Percentiles rank a stretch among this genome's conserved stretches.
phyloP scores from a whole-genome alignment of 2,888 invertebrate species.

The Melinaea menophilus region DNA sequence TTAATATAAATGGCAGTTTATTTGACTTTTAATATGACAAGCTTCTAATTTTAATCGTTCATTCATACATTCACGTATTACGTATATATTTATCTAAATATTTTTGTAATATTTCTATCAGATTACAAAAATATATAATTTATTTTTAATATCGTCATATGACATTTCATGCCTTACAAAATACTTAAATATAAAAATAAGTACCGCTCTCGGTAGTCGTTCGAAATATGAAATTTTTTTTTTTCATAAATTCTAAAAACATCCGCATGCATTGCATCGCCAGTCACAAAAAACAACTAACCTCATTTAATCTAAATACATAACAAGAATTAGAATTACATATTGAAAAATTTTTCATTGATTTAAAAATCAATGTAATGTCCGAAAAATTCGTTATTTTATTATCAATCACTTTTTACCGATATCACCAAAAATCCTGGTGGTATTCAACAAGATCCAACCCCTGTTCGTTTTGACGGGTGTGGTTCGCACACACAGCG shows the following conservation, averaged over 20 bases:
- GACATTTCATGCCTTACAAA: slow-evolving; percentile 4
- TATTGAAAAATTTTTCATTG: too few relatives aligned
- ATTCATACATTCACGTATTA: background rate
- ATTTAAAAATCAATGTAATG: background rate
- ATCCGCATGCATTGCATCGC: background rate
- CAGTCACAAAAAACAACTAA: slow-evolving; percentile 1
- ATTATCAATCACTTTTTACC: slow-evolving; percentile 9
- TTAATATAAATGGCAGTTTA: slow-evolving; percentile 6
- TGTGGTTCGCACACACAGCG: slow-evolving; percentile 54
- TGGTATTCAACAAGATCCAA: slow-evolving; percentile 51
- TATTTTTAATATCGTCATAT: background rate
- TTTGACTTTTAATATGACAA: background rate
- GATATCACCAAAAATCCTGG: slow-evolving; percentile 48
- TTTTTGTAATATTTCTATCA: background rate
- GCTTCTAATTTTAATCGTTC: background rate
- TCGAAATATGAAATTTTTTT: background rate
- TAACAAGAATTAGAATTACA: too few relatives aligned
- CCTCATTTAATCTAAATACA: background rate
- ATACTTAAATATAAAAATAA: slow-evolving; percentile 5
- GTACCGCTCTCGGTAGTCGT: background rate
- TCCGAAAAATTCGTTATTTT: background rate
- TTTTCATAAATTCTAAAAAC: background rate
- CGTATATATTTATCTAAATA: background rate
- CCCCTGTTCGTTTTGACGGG: slow-evolving; percentile 51
- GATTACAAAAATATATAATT: background rate